Conservation (phyloP, 2,888 invertebrate species). For the Tetheella fluctuosa region DNA sequence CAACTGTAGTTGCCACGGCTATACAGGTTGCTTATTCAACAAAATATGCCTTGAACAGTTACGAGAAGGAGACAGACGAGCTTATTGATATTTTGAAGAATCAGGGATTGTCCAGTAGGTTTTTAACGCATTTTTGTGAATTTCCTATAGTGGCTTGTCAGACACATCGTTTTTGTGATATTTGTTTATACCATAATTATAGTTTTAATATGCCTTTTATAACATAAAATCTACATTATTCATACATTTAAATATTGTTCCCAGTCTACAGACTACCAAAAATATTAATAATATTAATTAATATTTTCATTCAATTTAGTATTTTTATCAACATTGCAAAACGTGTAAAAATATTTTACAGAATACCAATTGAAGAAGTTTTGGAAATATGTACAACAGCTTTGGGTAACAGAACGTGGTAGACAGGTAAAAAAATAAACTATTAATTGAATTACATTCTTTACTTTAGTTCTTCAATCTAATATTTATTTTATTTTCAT, state of each 20-base stretch:
- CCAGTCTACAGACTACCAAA: no score
- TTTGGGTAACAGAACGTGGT: constrained; percentile 80
- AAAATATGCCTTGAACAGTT: constrained; percentile 66
- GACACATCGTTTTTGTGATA: no score
- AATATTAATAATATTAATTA: no score
- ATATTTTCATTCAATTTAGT: no score
- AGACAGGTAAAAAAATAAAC: constrained; percentile 59
- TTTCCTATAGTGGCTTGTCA: no score
- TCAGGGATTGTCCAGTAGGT: constrained; percentile 73
- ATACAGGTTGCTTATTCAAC: constrained; percentile 70
- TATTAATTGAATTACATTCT: no score
- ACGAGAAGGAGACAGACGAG: constrained; percentile 62
- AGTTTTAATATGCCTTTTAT: no score
- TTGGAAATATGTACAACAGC: constrained; percentile 74
- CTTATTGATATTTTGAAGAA: constrained; percentile 72
- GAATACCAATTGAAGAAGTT: constrained; percentile 78
- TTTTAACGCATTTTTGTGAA: background rate
- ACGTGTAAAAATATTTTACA: constrained; percentile 33
- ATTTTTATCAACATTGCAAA: background rate
- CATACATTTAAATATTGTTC: no score
- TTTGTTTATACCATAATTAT: no score
- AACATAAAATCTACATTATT: no score
- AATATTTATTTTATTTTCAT: constrained; percentile 14
- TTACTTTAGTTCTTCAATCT: background rate
- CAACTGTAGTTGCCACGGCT: constrained; percentile 66